Evolutionary conservation across 2,797 vertebrate species (phyloP), one percentile per base, ranked within the genome.

Genomic region (Yasuhikotakia modesta): DNA sequence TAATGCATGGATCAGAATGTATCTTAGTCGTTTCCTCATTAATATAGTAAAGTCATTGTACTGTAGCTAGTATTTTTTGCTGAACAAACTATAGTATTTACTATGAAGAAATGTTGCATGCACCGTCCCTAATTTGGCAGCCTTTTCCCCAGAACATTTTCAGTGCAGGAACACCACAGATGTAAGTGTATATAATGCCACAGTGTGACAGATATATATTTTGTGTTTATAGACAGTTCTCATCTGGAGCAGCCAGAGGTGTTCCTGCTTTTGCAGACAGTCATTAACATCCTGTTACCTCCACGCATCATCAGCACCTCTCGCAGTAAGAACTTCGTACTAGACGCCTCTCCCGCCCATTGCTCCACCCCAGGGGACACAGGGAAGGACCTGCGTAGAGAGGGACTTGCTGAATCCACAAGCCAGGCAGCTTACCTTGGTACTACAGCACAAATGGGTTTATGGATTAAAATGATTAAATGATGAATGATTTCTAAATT

Each of bases 251-350:
- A 94, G 87, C 96, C 97, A 0, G 98, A 99, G 88, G 95, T 99
- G n/a, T 96, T 97, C 85, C 90, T 99, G 84, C 94, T 99, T 66
- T 93, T 99, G 68, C 98, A 99, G 91, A 99, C 97, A 0, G 97
- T 99, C 83, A 96, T 97, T 83, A 98, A 99, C 19, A 98, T 99
- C 83, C 95, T 99, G 5, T 92, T 99, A 81, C 98, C 98, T 0
- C 98, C 97, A 0, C 94, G 98, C 39, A 97, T 97, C 90, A 98
- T 98, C 91, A 98, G 96, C 91, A 99, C 98, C 0, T 99, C 98
- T 46, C 95, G 97, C 85, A 99, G 97, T 89, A 99, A 99, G 89
- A 99, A 97, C 87, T 99, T 99, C 70, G 97, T 99, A 94, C 84
- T 99, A 88, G 98, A 99, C 63, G 95, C 95, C 4, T 99, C 97